phyloP scores from a whole-genome alignment of 2,888 invertebrate species.

The Nymphalis urticae region DNA sequence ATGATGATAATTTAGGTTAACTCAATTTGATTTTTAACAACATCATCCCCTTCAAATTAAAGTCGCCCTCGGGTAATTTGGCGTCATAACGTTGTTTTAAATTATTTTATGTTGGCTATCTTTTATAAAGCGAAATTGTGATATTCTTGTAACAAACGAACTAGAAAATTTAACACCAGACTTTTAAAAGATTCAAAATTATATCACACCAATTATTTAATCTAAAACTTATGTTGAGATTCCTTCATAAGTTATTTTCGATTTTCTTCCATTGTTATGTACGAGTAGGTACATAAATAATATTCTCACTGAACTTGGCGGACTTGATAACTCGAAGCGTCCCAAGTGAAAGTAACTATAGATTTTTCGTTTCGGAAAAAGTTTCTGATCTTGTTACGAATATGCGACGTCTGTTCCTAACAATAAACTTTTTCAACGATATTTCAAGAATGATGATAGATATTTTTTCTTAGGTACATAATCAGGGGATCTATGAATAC shows the following conservation, averaged over 20 bases:
- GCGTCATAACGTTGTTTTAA: conserved; percentile 18
- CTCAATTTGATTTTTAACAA: conserved; percentile 21
- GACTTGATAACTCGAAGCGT: too few species aligned
- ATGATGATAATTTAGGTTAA: conserved; percentile 9
- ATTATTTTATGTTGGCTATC: conserved; percentile 10
- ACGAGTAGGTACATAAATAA: too few species aligned
- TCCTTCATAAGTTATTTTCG: too few species aligned
- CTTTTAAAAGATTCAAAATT: too few species aligned
- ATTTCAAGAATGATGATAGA: background rate
- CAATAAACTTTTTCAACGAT: background rate
- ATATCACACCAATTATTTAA: too few species aligned
- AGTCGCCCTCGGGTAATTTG: conserved; percentile 22
- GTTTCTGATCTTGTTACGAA: too few species aligned
- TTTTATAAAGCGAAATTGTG: background rate
- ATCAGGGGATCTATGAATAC: conserved; percentile 5
- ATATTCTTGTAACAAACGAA: background rate
- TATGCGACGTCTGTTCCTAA: too few species aligned
- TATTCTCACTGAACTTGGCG: too few species aligned
- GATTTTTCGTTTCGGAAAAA: too few species aligned
- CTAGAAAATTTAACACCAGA: background rate
- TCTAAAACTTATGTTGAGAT: too few species aligned
- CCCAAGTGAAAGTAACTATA: too few species aligned
- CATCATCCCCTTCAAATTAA: conserved; percentile 19
- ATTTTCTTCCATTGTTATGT: too few species aligned
- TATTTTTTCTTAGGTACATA: background rate